Base-by-base conservation (phyloP, 1,140 invertebrate genomes). In the Apis cerana region DNA sequence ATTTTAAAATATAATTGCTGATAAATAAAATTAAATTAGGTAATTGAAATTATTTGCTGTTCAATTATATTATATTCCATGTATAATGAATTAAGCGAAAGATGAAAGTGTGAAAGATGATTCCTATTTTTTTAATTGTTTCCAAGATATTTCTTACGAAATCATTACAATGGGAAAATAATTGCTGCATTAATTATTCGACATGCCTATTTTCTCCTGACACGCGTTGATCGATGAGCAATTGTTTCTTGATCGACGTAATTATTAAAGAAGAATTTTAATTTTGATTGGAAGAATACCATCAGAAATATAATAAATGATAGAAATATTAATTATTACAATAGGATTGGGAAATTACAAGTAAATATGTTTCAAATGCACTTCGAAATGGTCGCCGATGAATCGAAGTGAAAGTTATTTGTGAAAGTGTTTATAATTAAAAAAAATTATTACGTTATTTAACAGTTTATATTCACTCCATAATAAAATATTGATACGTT, bases 121-220 rank as follows among this genome's bases (percentile, higher is more conserved):
- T 56, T 19, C 19, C 23, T 15, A 17, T 15, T 50, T 27, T 70
- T 70, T 70, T 70, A 70, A 70, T 70, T 54, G 21, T n/a, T 17
- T 19, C 10, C 4, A 21, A 17, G 17, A 7, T 43, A 43, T 43
- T 43, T 21, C 48, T 12, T 54, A 71, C 19, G 23, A 70, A 70
- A 70, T 71, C n/a, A 12, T 71, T 33, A 13, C 33, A 17, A 71
- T 71, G 50, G 4, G 48, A 33, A 52, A 54, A 27, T 71, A 54
- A 71, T 71, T 54, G 23, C 68, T 70, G 50, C 12, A 54, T 71
- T 71, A 71, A 71, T 71, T 71, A 71, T 71, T 56, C 23, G 50
- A 56, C 10, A 71, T n/a, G 50, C 52, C 8, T 54, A 15, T 21
- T 71, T 71, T 71, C 33, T n/a, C 23, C 17, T 3, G 21, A 27